phyloP scores from a whole-genome alignment of 2,113 vertebrate species.

The Psammodynastes pulverulentus region DNA sequence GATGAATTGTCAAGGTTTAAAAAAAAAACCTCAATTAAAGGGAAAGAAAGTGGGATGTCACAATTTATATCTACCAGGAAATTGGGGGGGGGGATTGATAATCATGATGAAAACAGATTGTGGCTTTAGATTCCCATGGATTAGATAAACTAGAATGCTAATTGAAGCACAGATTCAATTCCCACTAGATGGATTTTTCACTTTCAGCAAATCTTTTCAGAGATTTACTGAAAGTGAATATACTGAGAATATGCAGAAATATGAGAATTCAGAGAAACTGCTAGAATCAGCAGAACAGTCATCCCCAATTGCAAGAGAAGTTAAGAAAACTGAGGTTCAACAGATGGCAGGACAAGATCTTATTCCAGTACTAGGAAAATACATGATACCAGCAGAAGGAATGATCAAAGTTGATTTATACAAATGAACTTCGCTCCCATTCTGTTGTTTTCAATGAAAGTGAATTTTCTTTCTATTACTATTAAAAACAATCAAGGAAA shows the following conservation, averaged over 20 bases:
- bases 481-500: background rate
- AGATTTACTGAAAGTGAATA: background rate
- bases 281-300: background rate
- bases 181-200: background rate
- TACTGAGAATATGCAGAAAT: background rate
- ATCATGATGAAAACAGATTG: background rate
- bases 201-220: background rate
- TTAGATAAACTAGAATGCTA: background rate
- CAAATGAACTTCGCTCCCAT: background rate
- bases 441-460: background rate
- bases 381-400: background rate
- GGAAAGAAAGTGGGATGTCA: background rate
- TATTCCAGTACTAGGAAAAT: background rate
- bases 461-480: background rate
- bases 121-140: background rate
- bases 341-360: background rate
- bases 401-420: background rate
- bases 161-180: background rate
- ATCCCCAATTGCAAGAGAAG: background rate
- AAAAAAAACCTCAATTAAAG: background rate
- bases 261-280: background rate
- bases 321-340: background rate
- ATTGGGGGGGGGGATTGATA: background rate
- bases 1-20: background rate
- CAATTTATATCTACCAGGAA: background rate